Evolutionary conservation across 2,797 vertebrate species (phyloP).

Genomic region (Cirrhinus molitorella): DNA sequence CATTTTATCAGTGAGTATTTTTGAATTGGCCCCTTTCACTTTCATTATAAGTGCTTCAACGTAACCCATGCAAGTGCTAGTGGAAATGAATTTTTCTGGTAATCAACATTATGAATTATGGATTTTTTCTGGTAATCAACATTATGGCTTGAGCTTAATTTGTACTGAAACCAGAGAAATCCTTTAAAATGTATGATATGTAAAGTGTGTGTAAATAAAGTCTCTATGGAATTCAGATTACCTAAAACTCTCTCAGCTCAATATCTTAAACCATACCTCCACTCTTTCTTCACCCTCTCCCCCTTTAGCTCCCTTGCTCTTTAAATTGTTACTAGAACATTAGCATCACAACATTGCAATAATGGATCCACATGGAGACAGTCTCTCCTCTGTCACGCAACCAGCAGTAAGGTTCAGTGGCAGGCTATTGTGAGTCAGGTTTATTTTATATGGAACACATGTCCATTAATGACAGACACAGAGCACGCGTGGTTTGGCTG

Average conservation of each 20-base stretch:
- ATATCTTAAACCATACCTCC: not conserved
- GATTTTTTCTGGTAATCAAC: not conserved
- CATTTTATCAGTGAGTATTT: too few species aligned
- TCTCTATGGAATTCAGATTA: not conserved
- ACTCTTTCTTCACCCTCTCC: conserved; percentile 13
- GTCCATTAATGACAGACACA: conserved; percentile 68
- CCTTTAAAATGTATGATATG: not conserved
- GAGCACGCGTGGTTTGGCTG: conserved; percentile 58
- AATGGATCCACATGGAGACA: conserved; percentile 60
- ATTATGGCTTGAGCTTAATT: not conserved
- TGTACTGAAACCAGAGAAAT: not conserved
- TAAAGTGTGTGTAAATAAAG: not conserved
- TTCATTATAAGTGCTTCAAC: not conserved
- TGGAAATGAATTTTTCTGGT: too few species aligned
- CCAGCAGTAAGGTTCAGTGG: conserved; percentile 59
- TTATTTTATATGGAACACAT: conserved; percentile 70
- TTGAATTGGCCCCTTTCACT: too few species aligned
- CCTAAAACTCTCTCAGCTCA: not conserved
- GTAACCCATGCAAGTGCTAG: not conserved
- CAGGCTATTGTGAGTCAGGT: conserved; percentile 67
- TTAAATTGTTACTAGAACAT: conserved; percentile 41
- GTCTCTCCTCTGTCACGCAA: conserved; percentile 62
- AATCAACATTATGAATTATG: too few species aligned
- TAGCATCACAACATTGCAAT: conserved; percentile 31
- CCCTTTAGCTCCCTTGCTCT: conserved; percentile 36